A percentile compares a stretch with the other conserved stretches of the same genome.
Conservation (phyloP, 2,888 invertebrate genomes). For the Acleris cristana region DNA sequence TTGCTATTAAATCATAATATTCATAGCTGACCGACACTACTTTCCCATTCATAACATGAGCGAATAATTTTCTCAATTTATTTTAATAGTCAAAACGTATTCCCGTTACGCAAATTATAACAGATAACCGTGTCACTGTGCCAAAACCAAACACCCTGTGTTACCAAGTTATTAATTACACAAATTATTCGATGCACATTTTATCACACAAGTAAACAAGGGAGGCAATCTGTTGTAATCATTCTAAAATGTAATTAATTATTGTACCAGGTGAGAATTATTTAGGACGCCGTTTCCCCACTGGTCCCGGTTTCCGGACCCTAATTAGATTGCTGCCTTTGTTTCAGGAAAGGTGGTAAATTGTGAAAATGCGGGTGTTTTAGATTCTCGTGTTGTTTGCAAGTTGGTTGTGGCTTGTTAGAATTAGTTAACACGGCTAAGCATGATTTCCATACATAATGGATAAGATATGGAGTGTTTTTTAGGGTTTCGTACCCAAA, state of each 20-base stretch:
- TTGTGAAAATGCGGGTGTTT: slow-evolving; percentile 30
- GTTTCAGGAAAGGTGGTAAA: slow-evolving; percentile 34
- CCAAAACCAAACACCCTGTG: too few relatives aligned
- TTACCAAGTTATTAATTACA: slow-evolving; percentile 17
- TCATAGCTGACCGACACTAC: too few relatives aligned
- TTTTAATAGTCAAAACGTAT: too few relatives aligned
- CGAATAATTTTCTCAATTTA: too few relatives aligned
- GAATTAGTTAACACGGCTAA: slow-evolving; percentile 1
- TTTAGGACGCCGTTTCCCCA: slow-evolving; percentile 33
- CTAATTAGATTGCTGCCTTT: slow-evolving; percentile 38
- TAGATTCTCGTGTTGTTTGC: slow-evolving; percentile 9
- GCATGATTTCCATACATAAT: too few relatives aligned
- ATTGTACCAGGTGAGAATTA: slow-evolving; percentile 36
- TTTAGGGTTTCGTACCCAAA: too few relatives aligned
- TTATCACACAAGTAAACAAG: slow-evolving; percentile 27
- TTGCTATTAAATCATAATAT: too few relatives aligned
- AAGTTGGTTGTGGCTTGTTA: slow-evolving; percentile 19
- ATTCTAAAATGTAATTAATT: slow-evolving; percentile 38
- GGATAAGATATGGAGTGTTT: too few relatives aligned
- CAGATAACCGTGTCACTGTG: too few relatives aligned
- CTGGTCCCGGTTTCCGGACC: slow-evolving; percentile 28
- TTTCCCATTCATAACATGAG: too few relatives aligned
- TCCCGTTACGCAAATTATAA: too few relatives aligned
- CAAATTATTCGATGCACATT: slow-evolving; percentile 28
- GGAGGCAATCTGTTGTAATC: slow-evolving; percentile 37